These are phyloP conservation scores for Lacerta viridis DNA, from an alignment of 2,797 vertebrate species.

Conservation along the genomic window DNA sequence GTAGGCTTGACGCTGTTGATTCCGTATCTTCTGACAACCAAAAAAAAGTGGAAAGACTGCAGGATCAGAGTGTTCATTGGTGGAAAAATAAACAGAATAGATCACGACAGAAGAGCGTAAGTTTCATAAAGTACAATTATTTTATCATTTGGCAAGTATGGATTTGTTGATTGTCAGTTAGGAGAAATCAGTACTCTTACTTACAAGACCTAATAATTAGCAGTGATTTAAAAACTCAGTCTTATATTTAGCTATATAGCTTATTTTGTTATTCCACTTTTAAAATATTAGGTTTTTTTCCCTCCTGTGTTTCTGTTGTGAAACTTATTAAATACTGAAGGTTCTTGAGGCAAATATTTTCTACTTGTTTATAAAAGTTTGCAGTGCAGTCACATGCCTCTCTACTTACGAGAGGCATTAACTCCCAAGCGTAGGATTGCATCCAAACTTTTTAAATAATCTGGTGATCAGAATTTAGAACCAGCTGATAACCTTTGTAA, in stretches of 20 bases:
- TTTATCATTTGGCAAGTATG: background rate
- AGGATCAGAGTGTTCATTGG: slow-evolving; percentile 98
- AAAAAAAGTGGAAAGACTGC: slow-evolving; percentile 97
- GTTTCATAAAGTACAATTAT: slow-evolving; percentile 67
- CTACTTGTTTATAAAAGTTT: too few relatives aligned
- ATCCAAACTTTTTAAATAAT: background rate
- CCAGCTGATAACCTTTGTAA: background rate
- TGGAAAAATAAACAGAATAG: slow-evolving; percentile 98
- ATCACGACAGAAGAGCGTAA: slow-evolving; percentile 97
- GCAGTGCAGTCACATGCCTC: too few relatives aligned
- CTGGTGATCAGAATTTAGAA: background rate
- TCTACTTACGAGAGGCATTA: background rate
- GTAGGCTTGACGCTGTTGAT: slow-evolving; percentile 95
- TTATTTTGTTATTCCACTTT: background rate
- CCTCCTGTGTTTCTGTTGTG: background rate
- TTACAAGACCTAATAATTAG: background rate
- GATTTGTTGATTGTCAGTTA: background rate
- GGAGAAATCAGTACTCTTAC: background rate
- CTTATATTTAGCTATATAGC: background rate
- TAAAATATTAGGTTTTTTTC: background rate
- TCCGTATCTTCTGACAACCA: slow-evolving; percentile 94
- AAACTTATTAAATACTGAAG: background rate
- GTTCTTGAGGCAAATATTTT: background rate
- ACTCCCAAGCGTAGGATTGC: background rate
- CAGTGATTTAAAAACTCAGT: background rate